Percentiles rank a stretch among this genome's conserved stretches.
Evolutionary conservation across 2,797 vertebrate species (phyloP).

Genomic region (Pipistrellus pipistrellus): DNA sequence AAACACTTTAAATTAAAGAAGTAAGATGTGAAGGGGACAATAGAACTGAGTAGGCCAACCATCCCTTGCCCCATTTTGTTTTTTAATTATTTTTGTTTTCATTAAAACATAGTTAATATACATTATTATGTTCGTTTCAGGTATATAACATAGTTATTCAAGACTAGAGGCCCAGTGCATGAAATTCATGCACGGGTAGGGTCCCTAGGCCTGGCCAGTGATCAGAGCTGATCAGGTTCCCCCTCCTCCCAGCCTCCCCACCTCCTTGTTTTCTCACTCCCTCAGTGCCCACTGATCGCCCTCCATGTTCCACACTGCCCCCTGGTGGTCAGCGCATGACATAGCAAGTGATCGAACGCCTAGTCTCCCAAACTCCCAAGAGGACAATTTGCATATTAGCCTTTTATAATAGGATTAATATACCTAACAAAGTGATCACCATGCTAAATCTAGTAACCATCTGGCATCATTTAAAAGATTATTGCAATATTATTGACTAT

Average conservation of each 20-base stretch:
- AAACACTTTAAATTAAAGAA: slow-evolving; percentile 24
- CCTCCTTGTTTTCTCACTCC: no score
- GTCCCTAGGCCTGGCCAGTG: no score
- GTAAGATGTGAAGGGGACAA: background rate
- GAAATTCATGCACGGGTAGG: no score
- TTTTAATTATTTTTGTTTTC: background rate
- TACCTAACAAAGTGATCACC: background rate
- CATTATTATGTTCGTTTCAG: background rate
- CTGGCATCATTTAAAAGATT: background rate
- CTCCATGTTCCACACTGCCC: fast-evolving
- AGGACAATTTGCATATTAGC: no score
- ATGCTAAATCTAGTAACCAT: background rate
- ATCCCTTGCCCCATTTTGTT: background rate
- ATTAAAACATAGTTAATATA: background rate
- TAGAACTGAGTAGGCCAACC: background rate
- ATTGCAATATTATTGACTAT: no score
- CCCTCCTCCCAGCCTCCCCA: no score
- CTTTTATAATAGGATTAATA: no score
- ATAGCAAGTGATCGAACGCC: no score
- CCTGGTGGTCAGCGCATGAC: no score
- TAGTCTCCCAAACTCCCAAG: no score
- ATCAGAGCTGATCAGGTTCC: no score
- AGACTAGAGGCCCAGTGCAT: background rate
- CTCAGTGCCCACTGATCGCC: no score
- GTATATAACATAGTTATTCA: background rate